Evolutionary conservation across 2,888 invertebrate species (phyloP).

Genomic region (Drosophila mercatorum): DNA sequence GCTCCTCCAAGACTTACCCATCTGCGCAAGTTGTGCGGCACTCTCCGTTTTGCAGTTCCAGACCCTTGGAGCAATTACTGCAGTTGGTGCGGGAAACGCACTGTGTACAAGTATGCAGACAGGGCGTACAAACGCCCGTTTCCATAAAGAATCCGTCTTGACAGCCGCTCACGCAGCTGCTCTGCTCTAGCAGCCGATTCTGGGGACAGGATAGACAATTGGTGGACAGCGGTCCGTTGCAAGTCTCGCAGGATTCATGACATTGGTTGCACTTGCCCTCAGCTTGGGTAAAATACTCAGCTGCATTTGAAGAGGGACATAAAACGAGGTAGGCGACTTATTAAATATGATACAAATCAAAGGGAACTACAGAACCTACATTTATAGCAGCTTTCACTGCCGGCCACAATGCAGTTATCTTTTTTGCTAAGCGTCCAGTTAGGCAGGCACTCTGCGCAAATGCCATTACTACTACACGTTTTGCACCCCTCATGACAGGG

Average conservation of each 20-base stretch:
- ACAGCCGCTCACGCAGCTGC: conserved; percentile 91
- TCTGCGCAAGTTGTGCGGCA: conserved; percentile 92
- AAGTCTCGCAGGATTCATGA: conserved; percentile 92
- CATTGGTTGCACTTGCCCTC: conserved; percentile 91
- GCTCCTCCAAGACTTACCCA: conserved; percentile 84
- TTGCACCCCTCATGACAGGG: conserved; percentile 91
- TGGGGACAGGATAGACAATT: conserved; percentile 91
- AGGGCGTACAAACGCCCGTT: conserved; percentile 90
- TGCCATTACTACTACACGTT: conserved; percentile 89
- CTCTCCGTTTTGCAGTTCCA: conserved; percentile 92
- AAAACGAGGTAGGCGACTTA: conserved; percentile 21
- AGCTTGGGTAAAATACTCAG: conserved; percentile 90
- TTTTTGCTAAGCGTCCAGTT: conserved; percentile 92
- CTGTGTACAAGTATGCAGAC: conserved; percentile 91
- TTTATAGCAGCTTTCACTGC: conserved; percentile 89
- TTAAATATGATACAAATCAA: background rate
- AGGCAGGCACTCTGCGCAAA: conserved; percentile 90
- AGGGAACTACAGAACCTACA: conserved; percentile 84
- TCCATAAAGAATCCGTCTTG: conserved; percentile 90
- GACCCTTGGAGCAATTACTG: conserved; percentile 90
- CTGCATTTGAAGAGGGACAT: conserved; percentile 84
- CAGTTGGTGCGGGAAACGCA: conserved; percentile 93
- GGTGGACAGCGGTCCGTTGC: conserved; percentile 90
- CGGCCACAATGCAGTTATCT: conserved; percentile 89
- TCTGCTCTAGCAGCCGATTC: conserved; percentile 89